Percentiles rank a stretch among this genome's conserved stretches.
These are phyloP conservation scores for Diadophis punctatus DNA, from an alignment of 2,113 vertebrate genomes.

Conservation along the genomic window DNA sequence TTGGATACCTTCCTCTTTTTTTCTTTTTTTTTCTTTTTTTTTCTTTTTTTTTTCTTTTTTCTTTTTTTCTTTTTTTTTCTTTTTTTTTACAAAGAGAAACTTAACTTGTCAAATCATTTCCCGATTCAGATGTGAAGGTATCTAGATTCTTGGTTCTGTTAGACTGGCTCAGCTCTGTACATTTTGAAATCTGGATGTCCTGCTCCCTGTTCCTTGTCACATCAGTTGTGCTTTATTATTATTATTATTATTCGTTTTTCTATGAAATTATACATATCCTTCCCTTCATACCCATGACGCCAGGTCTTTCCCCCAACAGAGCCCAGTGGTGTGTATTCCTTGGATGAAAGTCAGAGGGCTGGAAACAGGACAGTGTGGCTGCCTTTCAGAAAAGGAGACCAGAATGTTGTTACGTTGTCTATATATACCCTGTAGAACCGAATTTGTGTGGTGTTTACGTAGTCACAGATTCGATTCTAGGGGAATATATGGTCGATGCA, in stretches of 20 bases:
- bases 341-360: constrained; percentile 55
- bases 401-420: constrained; percentile 81
- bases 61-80: not conserved
- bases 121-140: constrained; percentile 21
- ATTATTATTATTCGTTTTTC: constrained; percentile 38
- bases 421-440: constrained; percentile 91
- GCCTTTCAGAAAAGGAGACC: constrained; percentile 62
- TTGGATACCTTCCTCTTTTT: constrained; percentile 2
- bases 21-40: no score
- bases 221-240: constrained; percentile 30
- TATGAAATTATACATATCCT: constrained; percentile 9
- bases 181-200: constrained; percentile 40
- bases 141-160: constrained; percentile 29
- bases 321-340: constrained; percentile 57
- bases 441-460: constrained; percentile 84
- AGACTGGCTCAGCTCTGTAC: constrained; percentile 40
- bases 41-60: no score
- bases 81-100: constrained; percentile 1
- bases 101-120: constrained; percentile 15
- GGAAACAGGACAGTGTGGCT: constrained; percentile 46
- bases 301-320: constrained; percentile 41
- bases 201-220: constrained; percentile 14
- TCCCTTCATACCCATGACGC: constrained; percentile 22
- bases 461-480: constrained; percentile 99
- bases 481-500: constrained; percentile 99